Evolutionary conservation across 2,113 vertebrate genomes (phyloP), one percentile per base, ranked within the genome.

Genomic region (Crypturellus undulatus): DNA sequence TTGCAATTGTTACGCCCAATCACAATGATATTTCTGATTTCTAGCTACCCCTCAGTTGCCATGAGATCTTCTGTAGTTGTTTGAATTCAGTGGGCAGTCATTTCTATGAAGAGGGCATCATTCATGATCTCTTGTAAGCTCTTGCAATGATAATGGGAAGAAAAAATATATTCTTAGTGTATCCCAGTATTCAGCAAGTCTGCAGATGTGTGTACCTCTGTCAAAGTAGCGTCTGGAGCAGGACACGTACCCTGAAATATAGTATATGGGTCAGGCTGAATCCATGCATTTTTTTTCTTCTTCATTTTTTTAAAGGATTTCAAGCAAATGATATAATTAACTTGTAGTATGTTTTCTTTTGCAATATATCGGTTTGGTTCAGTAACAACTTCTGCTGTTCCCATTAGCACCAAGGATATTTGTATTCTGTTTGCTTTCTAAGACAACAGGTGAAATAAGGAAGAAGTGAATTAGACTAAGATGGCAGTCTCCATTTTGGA

Each of bases 381-480:
- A 73, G 38, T 60, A 79, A 40, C 34, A 65, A 10, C 24, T 47
- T 58, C 43, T 36, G 1, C 25, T 83, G 3, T 70, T 83, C 20
- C 83, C 43, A 52, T 6, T 69, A 58, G 9, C 0, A 0, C 24
- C 63, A 30, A 59, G 3, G 1, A 2, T 17, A 24, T 38, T 5
- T 73, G 10, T 12, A 19, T 90, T 83, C 0, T 0, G 6, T 80
- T 88, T 85, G 10, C 56, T 75, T 85, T 60, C 25, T 78, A 42
- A 4, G 18, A 28, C 24, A 45, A n/a, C 36, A 36, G 51, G 36
- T 2, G 2, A 84, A 32, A 24, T 5, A 1, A 62, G 28, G 49
- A 54, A 58, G 45, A 26, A 79, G 17, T 43, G 69, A 30, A 26
- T 0, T 0, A 60, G 51, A 40, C 25, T 34, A 26, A 78, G 59